Evolutionary conservation across 2,888 invertebrate genomes (phyloP), one percentile per base, ranked within the genome.

Genomic region (Lasioglossum marginatum): DNA sequence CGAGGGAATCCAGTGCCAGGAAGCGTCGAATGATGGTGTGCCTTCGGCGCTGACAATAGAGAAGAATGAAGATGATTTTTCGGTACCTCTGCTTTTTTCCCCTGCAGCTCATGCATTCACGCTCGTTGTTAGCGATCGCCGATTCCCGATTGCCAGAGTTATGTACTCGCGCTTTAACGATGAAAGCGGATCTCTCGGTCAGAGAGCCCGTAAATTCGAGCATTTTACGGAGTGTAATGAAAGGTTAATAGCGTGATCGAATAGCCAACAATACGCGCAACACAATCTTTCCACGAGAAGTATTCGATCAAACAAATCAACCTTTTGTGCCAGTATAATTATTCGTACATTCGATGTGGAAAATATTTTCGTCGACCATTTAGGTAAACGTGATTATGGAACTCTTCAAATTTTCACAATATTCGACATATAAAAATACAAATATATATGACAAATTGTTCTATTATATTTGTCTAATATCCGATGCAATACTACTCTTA

Each of bases 41-140:
- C 68, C 68, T 76, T 63, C 71, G 78, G 60, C 66, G 63, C 71
- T 73, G 77, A 76, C 80, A 78, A 81, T 73, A 77, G 68, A 68
- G 68, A 68, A 37, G 68, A 68, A 68, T 68, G 68, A 12, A 43
- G 48, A 79, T 40, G 37, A 45, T 31, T 31, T 43, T 16, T 40
- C 43, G 23, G 45, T n/a, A 16, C 0, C 57, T 40, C n/a, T 27
- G 74, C 23, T 40, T 23, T 23, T 68, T 23, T 45, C 45, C 37
- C 23, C 34, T 4, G 23, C 34, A 68, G 40, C 23, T 12, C 23
- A 37, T 12, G 12, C 37, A 37, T 23, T 23, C 68, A 34, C 23
- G 23, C 6, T 40, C 68, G 12, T 37, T 23, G 68, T 37, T 68
- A 12, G 16, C 31, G 68, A 1, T 68, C 23, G 40, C 2, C n/a